Percentiles rank a stretch among this genome's conserved stretches.
phyloP scores from a whole-genome alignment of 1,140 invertebrate species.

The Oscheius sp. region DNA sequence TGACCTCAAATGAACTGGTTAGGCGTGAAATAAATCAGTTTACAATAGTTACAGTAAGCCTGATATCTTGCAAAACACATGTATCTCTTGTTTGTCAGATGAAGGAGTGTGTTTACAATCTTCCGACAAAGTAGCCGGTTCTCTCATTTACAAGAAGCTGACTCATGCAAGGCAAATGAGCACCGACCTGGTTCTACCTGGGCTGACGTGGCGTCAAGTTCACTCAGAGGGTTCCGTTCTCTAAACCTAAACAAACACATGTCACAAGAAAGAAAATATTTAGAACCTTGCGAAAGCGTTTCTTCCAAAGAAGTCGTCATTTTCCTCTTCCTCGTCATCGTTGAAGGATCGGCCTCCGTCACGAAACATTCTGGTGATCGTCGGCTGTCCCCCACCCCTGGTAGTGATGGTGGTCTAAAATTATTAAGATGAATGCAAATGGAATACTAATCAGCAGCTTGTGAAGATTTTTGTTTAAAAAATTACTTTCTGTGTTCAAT shows the following conservation, averaged over 20 bases:
- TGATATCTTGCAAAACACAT: no score
- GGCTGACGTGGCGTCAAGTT: background rate
- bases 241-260: background rate
- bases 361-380: conserved; percentile 21
- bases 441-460: no score
- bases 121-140: no score
- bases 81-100: no score
- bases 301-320: conserved; percentile 14
- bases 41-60: no score
- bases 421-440: background rate
- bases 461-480: no score
- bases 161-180: background rate
- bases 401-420: conserved; percentile 19
- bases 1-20: conserved; percentile 11
- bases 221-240: background rate
- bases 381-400: conserved; percentile 22
- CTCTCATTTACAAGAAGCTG: background rate
- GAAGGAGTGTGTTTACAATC: no score
- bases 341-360: conserved; percentile 20
- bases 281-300: background rate
- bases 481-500: no score
- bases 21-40: no score
- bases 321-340: conserved; percentile 31
- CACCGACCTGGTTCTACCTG: background rate
- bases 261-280: background rate